Evolutionary conservation across 1,140 invertebrate species (phyloP).

Genomic region (Diabrotica undecimpunctata): DNA sequence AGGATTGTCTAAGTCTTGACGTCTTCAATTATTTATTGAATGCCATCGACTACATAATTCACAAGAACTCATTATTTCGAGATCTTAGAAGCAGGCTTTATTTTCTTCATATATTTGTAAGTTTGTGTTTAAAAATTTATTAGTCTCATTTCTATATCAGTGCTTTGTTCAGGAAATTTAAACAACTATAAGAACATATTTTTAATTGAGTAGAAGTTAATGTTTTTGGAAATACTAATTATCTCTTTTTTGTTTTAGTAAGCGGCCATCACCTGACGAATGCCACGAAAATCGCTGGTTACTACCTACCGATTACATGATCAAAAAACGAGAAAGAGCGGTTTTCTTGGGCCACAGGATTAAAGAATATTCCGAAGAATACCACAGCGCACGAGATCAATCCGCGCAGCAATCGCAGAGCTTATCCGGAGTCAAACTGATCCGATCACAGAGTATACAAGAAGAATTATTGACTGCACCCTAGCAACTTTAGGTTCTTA

Average conservation of each 20-base stretch:
- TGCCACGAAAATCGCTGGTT: constrained; percentile 95
- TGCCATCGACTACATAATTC: too few species aligned
- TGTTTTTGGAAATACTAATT: too few species aligned
- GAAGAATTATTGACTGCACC: constrained; percentile 69
- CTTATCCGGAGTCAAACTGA: constrained; percentile 54
- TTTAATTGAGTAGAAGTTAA: too few species aligned
- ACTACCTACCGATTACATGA: constrained; percentile 85
- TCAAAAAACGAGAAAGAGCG: constrained; percentile 86
- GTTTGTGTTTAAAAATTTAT: too few species aligned
- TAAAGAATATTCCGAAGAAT: constrained; percentile 75
- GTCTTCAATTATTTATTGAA: too few species aligned
- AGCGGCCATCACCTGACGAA: constrained; percentile 89
- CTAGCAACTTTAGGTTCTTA: constrained; percentile 30
- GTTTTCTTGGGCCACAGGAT: constrained; percentile 77
- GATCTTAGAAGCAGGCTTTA: too few species aligned
- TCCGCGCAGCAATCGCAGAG: constrained; percentile 57
- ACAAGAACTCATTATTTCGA: too few species aligned
- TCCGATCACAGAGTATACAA: constrained; percentile 75
- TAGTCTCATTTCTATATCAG: too few species aligned
- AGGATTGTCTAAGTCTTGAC: too few species aligned
- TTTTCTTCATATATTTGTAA: too few species aligned
- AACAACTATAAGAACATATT: too few species aligned
- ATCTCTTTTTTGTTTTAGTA: constrained; percentile 58
- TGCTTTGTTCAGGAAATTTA: too few species aligned
- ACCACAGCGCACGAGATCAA: constrained; percentile 62